Evolutionary conservation across 2,888 invertebrate genomes (phyloP).

Genomic region (Heteromurus nitidus): DNA sequence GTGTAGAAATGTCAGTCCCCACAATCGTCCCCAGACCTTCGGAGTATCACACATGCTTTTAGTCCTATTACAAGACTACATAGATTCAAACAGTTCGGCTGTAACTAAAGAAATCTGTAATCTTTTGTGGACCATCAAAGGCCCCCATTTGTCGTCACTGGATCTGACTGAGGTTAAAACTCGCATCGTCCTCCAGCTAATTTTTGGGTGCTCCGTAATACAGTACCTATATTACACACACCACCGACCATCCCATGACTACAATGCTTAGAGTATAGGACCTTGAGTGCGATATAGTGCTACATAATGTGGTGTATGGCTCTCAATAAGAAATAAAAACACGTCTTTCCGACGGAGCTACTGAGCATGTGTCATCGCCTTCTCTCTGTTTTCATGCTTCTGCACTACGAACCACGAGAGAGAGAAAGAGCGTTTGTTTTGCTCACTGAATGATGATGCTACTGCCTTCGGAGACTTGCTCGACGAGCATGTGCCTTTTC

Average conservation of each 20-base stretch:
- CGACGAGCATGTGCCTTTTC: slow-evolving; percentile 45
- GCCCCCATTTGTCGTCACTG: background rate
- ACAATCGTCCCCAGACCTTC: no score
- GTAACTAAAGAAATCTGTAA: no score
- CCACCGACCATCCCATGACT: no score
- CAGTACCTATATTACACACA: no score
- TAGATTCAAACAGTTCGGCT: no score
- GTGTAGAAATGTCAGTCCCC: no score
- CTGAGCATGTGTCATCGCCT: slow-evolving; percentile 47
- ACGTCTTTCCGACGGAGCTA: background rate
- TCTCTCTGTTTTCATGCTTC: slow-evolving; percentile 25
- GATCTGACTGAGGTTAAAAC: no score
- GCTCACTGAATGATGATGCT: background rate
- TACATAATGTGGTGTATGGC: background rate
- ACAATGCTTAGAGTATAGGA: no score
- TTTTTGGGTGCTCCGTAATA: no score
- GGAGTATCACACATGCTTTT: no score
- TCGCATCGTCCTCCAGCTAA: no score
- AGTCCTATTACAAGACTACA: no score
- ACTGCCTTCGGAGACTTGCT: slow-evolving; percentile 21
- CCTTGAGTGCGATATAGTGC: background rate
- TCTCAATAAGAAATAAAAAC: background rate
- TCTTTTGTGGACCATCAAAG: background rate
- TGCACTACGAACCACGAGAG: slow-evolving; percentile 4
- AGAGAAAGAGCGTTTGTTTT: background rate